Evolutionary conservation across 2,888 invertebrate genomes (phyloP), one percentile per base, ranked within the genome.

Genomic region (Argyresthia albistria): DNA sequence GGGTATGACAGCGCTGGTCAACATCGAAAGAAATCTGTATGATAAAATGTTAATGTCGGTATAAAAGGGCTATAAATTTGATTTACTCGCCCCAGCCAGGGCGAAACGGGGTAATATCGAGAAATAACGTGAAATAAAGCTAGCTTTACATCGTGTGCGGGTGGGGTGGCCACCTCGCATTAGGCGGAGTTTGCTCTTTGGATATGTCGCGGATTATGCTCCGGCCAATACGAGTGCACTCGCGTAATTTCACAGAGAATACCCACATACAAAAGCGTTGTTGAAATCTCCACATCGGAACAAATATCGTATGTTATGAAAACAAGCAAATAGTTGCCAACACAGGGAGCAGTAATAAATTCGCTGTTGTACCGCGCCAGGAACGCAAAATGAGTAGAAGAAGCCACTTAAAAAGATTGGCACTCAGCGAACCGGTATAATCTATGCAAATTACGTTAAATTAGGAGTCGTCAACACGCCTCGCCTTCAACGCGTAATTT

Each of bases 331-430:
- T 67, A 67, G 69, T 72, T 62, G 66, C 64, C 76, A 73, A 79
- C 25, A 25, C 6, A 25, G 25, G 25, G 25, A 25, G 25, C 25
- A 25, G 25, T 82, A 82, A 84, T 79, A 80, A 83, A 80, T 75
- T 75, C 73, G 71, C 71, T 73, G 76, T 73, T 73, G 76, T 69
- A 69, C 73, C 72, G 69, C 73, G 74, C 71, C 67, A 76, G 77
- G 65, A 76, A 79, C 80, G 73, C 80, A 80, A 77, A 79, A 81
- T 79, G 79, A 80, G 83, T 80, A 72, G 75, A 80, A 78, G 78
- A 80, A 76, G 83, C 83, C 87, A 87, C 86, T 87, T 86, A 78
- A 81, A 87, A 84, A 87, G 84, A 87, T 86, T 87, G 86, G 80
- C 86, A 87, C 86, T 87, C 86, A 87, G 73, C 86, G 84, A 79